Base-by-base conservation (phyloP, 35 echinoderm and acorn worm genomes). In the Diadema setosum region DNA sequence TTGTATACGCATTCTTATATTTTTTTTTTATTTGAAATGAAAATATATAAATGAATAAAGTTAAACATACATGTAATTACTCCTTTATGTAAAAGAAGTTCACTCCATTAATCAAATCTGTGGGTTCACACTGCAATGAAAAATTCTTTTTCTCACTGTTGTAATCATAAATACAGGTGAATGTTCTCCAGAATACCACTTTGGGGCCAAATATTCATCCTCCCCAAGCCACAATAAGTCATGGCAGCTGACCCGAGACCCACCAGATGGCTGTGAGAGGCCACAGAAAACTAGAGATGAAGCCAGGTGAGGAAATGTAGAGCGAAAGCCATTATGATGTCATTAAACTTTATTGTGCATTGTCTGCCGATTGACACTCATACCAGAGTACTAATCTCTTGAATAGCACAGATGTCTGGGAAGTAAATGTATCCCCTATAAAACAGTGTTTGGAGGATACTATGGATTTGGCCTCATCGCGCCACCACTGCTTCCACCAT, bases 181-280 rank as follows among this genome's bases (percentile, higher is more conserved):
- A 21, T 61, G 83, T 7, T 98, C 95, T 17, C 95, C 95, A 48
- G 95, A 98, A 31, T 85, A 91, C 3, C 82, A 85, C 48, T 88
- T 48, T 36, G 88, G 88, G 56, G 7, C 85, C 52, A 91, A 93
- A 82, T 94, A 91, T 75, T 85, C 95, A 81, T 89, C 91, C 5
- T 98, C 95, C 45, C 95, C 95, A 15, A 94, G 91, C 69, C 91
- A 94, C 49, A 98, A 98, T 69, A 98, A 94, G 73, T 94, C 95
- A 2, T 98, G 89, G 90, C 95, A 94, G 64, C 80, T 98, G 34
- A 98, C 95, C 5, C 76, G 95, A 70, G 92, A 94, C 56, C 95
- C 95, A 59, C 95, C 95, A 2, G 95, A 98, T 88, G 95, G 95
- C 49, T 98, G 95, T 86, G 95, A 98, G 58, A 94, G 82, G 67